Conservation (phyloP, 2,888 invertebrate genomes). For the Brenthis daphne region DNA sequence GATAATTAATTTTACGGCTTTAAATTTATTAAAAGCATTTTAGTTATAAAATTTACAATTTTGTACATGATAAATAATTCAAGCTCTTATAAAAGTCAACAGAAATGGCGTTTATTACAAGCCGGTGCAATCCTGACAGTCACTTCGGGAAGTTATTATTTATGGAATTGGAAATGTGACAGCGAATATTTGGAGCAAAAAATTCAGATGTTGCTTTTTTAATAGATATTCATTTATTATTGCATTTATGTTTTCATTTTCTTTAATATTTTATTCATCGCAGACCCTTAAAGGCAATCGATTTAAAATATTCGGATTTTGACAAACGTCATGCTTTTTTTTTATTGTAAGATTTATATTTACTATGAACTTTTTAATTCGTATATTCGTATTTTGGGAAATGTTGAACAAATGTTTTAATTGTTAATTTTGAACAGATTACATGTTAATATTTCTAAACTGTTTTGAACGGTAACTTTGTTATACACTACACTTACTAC, state of each 20-base stretch:
- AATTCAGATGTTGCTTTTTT: constrained; percentile 5
- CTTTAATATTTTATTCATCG: not conserved
- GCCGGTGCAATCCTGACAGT: constrained; percentile 22
- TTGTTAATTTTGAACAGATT: too few species aligned
- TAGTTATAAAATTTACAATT: not conserved
- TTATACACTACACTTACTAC: too few species aligned
- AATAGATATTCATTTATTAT: not conserved
- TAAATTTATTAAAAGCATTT: not conserved
- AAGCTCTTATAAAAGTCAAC: constrained; percentile 15
- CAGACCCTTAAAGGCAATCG: too few species aligned
- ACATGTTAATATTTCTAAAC: too few species aligned
- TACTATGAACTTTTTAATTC: too few species aligned
- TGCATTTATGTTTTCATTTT: not conserved
- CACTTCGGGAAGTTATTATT: constrained; percentile 27
- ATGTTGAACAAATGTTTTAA: too few species aligned
- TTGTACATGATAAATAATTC: constrained; percentile 14
- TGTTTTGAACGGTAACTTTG: too few species aligned
- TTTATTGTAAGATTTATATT: too few species aligned
- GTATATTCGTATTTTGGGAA: too few species aligned
- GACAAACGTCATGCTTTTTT: too few species aligned
- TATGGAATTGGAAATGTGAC: constrained; percentile 28
- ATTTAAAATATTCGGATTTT: too few species aligned
- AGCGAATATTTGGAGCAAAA: constrained; percentile 11
- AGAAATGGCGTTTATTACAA: constrained; percentile 24
- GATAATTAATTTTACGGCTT: too few species aligned